phyloP scores from a whole-genome alignment of 2,888 invertebrate genomes.

The Ectemnius lituratus region DNA sequence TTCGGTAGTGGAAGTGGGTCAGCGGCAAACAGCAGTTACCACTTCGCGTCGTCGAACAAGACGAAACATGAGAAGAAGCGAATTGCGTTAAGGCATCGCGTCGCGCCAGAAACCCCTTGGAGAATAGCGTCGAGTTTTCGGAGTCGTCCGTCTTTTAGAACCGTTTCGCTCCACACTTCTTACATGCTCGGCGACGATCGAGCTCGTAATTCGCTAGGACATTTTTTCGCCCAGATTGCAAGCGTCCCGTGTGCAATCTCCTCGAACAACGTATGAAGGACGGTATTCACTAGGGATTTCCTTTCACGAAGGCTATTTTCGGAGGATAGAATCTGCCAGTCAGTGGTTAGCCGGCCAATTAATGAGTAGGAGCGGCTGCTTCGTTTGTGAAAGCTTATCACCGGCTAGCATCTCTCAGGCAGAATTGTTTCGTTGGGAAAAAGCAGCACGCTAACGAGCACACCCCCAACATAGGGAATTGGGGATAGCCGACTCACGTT shows the following conservation, averaged over 20 bases:
- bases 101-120: not conserved
- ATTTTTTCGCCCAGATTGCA: not conserved
- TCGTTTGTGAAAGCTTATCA: not conserved
- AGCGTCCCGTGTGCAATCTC: not conserved
- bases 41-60: constrained; percentile 28
- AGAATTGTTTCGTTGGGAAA: constrained; percentile 1
- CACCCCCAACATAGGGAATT: not conserved
- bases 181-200: not conserved
- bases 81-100: constrained; percentile 12
- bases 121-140: constrained; percentile 2
- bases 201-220: not conserved
- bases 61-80: constrained; percentile 10
- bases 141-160: not conserved
- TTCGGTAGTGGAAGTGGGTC: constrained; percentile 30
- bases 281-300: not conserved
- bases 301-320: not conserved
- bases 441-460: not conserved
- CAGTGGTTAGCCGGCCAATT: too few relatives aligned
- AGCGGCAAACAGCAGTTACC: constrained; percentile 37
- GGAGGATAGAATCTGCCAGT: not conserved
- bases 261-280: not conserved
- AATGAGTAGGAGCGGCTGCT: not conserved
- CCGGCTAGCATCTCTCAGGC: not conserved
- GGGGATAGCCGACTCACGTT: too few relatives aligned
- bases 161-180: not conserved